Evolutionary conservation across 2,888 invertebrate genomes (phyloP), one percentile per base, ranked within the genome.

Genomic region (Catocala fraxini): DNA sequence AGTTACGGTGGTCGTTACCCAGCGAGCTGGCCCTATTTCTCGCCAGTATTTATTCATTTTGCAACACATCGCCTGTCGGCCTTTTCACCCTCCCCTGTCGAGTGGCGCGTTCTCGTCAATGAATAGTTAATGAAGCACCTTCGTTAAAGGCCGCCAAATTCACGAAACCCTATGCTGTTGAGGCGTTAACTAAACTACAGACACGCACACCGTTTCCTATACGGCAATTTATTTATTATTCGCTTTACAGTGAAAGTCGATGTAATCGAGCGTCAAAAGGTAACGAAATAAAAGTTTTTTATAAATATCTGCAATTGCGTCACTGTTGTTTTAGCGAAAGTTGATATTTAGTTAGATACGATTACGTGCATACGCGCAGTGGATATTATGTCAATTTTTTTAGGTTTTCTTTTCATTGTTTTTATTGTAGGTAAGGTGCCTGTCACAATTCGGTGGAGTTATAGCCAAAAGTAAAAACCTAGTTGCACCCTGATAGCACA

Each of bases 21-120:
- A 85, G 88, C 89, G 90, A 89, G 90, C 91, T 93, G 92, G 91
- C 93, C 91, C 85, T 90, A 91, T 92, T 93, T 93, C 93, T 90
- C 89, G 90, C 90, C 90, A 87, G 88, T 89, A 89, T 92, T 93
- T 94, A 94, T 93, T 90, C 92, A 93, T 93, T 94, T 93, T 86
- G 93, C 93, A 93, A 94, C 90, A 92, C 91, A 91, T 90, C 84
- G 88, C 87, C 88, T 86, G 91, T 85, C 90, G 85, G 90, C 88
- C 90, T 89, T 88, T 88, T 88, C 90, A 88, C 89, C 91, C 89
- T 85, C 83, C 86, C 85, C 71, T 79, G 84, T 79, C 86, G 84
- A 80, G 86, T 86, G 85, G 87, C 89, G 86, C 87, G 87, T 88
- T 85, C 88, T 88, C 84, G 80, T 83, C 89, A 82, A 91, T 93